phyloP scores from a whole-genome alignment of 2,113 vertebrate genomes.

The Dryoscopus gambensis region DNA sequence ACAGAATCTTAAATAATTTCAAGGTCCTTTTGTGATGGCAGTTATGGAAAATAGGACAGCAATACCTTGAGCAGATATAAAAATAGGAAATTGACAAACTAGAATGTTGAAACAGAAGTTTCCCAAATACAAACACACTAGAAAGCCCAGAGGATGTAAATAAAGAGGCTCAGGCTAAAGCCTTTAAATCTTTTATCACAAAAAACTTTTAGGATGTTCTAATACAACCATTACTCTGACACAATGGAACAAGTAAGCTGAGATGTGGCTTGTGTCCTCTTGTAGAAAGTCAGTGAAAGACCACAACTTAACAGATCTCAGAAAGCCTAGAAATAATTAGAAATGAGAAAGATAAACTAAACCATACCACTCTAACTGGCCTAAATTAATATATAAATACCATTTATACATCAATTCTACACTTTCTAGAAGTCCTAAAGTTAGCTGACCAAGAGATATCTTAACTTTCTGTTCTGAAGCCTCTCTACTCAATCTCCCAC shows the following conservation, averaged over 20 bases:
- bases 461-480: not conserved
- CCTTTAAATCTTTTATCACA: not conserved
- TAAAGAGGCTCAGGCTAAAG: not conserved
- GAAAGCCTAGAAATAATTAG: not conserved
- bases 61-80: not conserved
- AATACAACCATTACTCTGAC: not conserved
- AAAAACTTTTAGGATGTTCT: not conserved
- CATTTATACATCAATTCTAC: not conserved
- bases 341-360: not conserved
- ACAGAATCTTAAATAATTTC: conserved; percentile 24
- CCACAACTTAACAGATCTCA: not conserved
- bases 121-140: not conserved
- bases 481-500: not conserved
- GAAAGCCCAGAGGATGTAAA: not conserved
- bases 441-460: not conserved
- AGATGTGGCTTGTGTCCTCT: not conserved
- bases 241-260: not conserved
- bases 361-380: not conserved
- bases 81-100: not conserved
- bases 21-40: conserved; percentile 7
- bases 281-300: not conserved
- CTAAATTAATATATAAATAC: not conserved
- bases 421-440: not conserved
- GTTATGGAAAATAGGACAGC: conserved; percentile 14
- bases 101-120: not conserved